Evolutionary conservation across 2,113 vertebrate species (phyloP).

Genomic region (Nycticryphes semicollaris): DNA sequence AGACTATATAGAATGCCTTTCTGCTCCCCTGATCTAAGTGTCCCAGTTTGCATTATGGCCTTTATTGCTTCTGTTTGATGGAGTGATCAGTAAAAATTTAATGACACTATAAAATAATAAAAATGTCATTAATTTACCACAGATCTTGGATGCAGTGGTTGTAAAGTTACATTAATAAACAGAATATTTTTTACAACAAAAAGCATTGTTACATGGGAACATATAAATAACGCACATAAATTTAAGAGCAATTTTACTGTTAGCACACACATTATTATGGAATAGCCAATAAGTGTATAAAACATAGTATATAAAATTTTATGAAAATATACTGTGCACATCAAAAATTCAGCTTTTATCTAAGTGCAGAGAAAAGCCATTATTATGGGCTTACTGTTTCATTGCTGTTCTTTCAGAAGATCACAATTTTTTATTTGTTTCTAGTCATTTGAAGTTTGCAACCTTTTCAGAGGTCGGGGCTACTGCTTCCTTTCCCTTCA

Average conservation of each 20-base stretch:
- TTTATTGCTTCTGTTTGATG: conserved; percentile 93
- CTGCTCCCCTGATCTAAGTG: conserved; percentile 80
- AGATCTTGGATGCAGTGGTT: conserved; percentile 89
- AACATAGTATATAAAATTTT: conserved; percentile 97
- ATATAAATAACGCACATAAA: conserved; percentile 92
- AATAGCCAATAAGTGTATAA: conserved; percentile 99
- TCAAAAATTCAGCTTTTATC: conserved; percentile 87
- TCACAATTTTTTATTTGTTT: conserved; percentile 81
- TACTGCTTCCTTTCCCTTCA: conserved; percentile 15
- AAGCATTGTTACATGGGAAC: conserved; percentile 87
- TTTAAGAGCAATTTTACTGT: conserved; percentile 91
- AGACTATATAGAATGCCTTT: conserved; percentile 78
- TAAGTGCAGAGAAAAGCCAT: conserved; percentile 81
- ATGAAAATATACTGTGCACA: conserved; percentile 90
- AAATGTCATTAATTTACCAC: conserved; percentile 99
- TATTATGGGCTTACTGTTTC: conserved; percentile 78
- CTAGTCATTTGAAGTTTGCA: conserved; percentile 68
- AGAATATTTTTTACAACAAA: conserved; percentile 93
- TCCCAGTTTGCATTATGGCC: conserved; percentile 87
- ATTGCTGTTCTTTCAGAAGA: conserved; percentile 71
- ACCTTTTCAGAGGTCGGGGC: conserved; percentile 32
- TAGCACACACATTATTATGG: conserved; percentile 89
- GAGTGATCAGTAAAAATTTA: conserved; percentile 99
- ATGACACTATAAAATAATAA: conserved; percentile 99
- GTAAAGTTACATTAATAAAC: conserved; percentile 97